Conservation (phyloP, 2,113 vertebrate genomes). For the Myiagra hebetior region DNA sequence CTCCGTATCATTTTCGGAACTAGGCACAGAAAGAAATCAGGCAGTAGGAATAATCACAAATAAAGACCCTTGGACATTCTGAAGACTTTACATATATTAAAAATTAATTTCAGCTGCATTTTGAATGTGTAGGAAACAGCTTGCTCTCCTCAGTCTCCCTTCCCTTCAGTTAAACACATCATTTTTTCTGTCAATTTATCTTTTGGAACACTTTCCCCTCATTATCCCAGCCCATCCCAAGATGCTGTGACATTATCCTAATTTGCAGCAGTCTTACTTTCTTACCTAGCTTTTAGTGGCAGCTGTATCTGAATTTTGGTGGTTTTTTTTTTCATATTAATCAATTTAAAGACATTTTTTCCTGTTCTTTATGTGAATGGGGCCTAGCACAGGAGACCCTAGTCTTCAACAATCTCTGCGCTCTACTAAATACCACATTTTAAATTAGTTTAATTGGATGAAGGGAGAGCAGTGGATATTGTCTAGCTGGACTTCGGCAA, state of each 20-base stretch:
- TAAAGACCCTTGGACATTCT: neutral
- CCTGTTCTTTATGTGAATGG: neutral
- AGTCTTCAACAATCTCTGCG: neutral
- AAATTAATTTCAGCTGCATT: neutral
- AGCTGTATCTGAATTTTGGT: neutral
- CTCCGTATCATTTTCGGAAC: neutral
- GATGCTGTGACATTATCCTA: rapidly evolving
- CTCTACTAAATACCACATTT: neutral
- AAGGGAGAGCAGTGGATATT: neutral
- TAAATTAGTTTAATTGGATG: neutral
- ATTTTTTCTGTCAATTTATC: neutral
- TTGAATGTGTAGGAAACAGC: neutral
- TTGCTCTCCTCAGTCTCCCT: neutral
- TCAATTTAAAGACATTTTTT: neutral
- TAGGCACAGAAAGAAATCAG: neutral
- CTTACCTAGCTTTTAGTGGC: neutral
- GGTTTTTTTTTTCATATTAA: neutral
- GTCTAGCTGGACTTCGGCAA: neutral
- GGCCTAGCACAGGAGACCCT: neutral
- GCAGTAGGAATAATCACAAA: neutral
- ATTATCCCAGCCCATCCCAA: neutral
- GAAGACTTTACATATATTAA: neutral
- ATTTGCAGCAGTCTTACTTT: neutral
- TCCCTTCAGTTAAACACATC: neutral
- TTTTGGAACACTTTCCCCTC: neutral